These are phyloP conservation scores for Geothlypis trichas DNA, from an alignment of 2,113 vertebrate species.

Conservation along the genomic window DNA sequence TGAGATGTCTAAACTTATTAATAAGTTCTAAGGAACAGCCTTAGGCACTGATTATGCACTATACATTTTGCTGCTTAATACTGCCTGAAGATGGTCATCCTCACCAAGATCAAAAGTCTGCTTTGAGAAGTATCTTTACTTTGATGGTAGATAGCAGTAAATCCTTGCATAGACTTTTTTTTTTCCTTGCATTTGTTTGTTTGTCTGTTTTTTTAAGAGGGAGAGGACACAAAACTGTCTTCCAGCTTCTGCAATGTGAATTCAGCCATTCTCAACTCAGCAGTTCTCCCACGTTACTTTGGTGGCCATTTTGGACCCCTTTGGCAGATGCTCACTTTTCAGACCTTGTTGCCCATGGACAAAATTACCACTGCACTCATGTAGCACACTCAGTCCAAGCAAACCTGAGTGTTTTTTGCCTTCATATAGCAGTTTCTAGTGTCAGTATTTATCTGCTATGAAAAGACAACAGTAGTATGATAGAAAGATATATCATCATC, in stretches of 20 bases:
- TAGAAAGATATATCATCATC: background rate
- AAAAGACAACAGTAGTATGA: background rate
- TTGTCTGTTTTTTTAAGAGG: background rate
- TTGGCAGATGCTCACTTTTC: background rate
- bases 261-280: background rate
- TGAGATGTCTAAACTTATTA: background rate
- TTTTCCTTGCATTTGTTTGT: background rate
- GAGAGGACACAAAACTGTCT: background rate
- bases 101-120: conserved; percentile 6
- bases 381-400: background rate
- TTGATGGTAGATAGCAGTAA: background rate
- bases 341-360: rapidly evolving
- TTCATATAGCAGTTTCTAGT: background rate
- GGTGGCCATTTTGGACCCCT: background rate
- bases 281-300: rapidly evolving
- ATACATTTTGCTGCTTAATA: background rate
- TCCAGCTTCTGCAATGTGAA: background rate
- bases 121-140: background rate
- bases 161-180: background rate
- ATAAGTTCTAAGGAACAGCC: background rate
- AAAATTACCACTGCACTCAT: too few relatives aligned
- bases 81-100: background rate
- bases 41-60: background rate
- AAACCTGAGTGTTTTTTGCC: background rate
- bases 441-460: background rate